These are phyloP conservation scores for Xenus cinereus DNA, from an alignment of 2,113 vertebrate species.

Conservation along the genomic window DNA sequence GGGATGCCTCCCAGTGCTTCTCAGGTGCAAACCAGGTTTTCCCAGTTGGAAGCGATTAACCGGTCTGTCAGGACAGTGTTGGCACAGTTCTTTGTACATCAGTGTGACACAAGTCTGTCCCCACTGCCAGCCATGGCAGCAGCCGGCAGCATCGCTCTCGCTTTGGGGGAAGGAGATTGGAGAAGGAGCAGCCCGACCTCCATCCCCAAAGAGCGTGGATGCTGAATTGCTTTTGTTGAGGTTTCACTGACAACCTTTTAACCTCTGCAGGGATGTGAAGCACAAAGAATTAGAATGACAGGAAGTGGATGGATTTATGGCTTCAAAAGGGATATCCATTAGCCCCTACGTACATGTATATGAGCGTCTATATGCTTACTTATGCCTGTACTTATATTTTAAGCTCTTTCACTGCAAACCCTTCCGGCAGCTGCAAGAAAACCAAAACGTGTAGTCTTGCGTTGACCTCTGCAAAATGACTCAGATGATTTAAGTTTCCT, in stretches of 20 bases:
- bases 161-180: not conserved
- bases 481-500: not conserved
- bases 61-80: not conserved
- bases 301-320: not conserved
- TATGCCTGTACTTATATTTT: not conserved
- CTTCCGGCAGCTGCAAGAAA: not conserved
- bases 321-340: not conserved
- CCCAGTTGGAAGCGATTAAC: not conserved
- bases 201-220: fast-evolving
- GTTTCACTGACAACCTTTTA: not conserved
- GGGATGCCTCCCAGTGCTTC: not conserved
- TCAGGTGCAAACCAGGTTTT: not conserved
- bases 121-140: not conserved
- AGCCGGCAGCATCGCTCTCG: not conserved
- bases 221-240: not conserved
- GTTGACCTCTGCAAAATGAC: not conserved
- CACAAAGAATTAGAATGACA: not conserved
- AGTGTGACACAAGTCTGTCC: not conserved
- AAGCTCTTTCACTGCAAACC: not conserved
- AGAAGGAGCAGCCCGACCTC: not conserved
- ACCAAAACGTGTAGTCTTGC: not conserved
- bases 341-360: not conserved
- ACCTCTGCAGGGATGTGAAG: not conserved
- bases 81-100: not conserved
- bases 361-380: not conserved